These are phyloP conservation scores for Leptodactylus fuscus DNA, from an alignment of 2,113 vertebrate genomes.

Conservation along the genomic window DNA sequence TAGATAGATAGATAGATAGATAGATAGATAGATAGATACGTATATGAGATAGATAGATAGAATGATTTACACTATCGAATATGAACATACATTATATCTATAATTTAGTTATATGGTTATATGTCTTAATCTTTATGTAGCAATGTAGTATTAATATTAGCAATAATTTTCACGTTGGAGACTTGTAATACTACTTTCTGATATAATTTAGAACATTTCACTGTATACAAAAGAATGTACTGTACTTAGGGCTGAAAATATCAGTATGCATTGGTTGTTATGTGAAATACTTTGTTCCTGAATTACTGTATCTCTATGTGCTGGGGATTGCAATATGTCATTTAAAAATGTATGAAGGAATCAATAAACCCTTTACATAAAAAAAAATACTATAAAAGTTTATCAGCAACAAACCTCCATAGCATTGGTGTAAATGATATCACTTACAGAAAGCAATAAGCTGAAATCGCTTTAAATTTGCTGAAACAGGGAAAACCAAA, in stretches of 20 bases:
- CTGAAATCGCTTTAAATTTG: not conserved
- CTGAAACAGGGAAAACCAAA: not conserved
- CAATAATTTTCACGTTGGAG: not conserved
- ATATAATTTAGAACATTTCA: not conserved
- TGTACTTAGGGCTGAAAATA: not conserved
- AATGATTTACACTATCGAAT: no score
- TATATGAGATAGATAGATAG: not conserved
- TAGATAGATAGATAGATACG: no score
- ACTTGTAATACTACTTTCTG: not conserved
- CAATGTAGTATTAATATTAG: no score
- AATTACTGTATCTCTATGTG: no score
- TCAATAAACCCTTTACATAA: not conserved
- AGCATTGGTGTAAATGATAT: not conserved
- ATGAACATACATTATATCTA: no score
- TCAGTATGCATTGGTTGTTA: not conserved
- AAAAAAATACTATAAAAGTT: not conserved
- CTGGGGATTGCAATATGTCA: no score
- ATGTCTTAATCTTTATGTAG: no score
- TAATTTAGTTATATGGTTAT: no score
- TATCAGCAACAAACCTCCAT: not conserved
- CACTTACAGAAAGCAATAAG: not conserved
- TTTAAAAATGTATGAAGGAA: not conserved
- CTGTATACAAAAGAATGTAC: not conserved
- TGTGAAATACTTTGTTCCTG: not conserved
- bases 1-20: not conserved